Percentiles rank a stretch among this genome's conserved stretches.
These are phyloP conservation scores for Scelioninae gen. 1 DNA, from an alignment of 2,888 invertebrate genomes.

Conservation along the genomic window DNA sequence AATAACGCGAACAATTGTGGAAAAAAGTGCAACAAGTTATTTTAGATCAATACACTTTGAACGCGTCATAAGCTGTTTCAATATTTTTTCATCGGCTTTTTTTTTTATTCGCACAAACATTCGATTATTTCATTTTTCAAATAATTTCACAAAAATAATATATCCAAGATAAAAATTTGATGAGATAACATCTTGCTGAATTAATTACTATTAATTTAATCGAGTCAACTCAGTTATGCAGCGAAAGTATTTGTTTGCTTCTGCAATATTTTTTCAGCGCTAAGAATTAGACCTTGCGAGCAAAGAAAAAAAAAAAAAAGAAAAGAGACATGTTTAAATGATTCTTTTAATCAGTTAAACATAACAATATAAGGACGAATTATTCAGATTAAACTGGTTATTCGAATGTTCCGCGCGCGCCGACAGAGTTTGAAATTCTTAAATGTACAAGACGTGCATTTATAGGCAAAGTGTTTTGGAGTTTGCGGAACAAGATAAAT, in stretches of 20 bases:
- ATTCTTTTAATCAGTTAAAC: conserved; percentile 14
- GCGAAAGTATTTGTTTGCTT: background rate
- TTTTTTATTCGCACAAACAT: too few relatives aligned
- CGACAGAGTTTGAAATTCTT: conserved; percentile 20
- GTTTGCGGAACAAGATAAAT: background rate
- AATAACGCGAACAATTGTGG: too few relatives aligned
- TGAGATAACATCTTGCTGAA: too few relatives aligned
- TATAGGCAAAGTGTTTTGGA: conserved; percentile 17
- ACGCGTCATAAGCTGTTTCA: too few relatives aligned
- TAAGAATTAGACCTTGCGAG: background rate
- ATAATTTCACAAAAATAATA: too few relatives aligned
- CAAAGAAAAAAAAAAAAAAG: too few relatives aligned
- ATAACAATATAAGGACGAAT: conserved; percentile 26
- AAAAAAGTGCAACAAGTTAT: too few relatives aligned
- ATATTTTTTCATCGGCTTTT: too few relatives aligned
- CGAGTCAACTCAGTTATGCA: background rate
- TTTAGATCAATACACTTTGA: too few relatives aligned
- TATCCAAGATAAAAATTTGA: too few relatives aligned
- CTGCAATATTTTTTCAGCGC: background rate
- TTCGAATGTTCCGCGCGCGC: conserved; percentile 11
- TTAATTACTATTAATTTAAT: conserved; percentile 12
- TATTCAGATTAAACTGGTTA: conserved; percentile 26
- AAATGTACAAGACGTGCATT: conserved; percentile 21
- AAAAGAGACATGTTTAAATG: conserved; percentile 8
- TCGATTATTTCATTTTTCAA: too few relatives aligned